Evolutionary conservation across 2,113 vertebrate species (phyloP).

Genomic region (Fulica atra): DNA sequence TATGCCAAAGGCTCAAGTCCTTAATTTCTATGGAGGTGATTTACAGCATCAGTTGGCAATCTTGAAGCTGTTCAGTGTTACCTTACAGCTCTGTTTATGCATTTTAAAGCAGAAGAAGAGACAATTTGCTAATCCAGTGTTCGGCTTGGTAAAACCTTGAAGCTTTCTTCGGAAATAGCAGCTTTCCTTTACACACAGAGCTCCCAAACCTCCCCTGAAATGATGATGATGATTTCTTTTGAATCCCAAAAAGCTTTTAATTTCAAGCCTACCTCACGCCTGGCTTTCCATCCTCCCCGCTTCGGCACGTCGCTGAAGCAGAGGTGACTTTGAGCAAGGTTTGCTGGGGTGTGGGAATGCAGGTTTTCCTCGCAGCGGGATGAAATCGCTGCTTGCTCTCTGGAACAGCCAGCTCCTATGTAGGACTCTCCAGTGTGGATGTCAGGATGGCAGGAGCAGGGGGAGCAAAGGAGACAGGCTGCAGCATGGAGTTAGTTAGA

Average conservation of each 20-base stretch:
- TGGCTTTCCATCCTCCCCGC: not conserved
- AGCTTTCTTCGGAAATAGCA: not conserved
- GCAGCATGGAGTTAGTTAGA: not conserved
- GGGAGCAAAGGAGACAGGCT: not conserved
- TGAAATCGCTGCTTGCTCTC: not conserved
- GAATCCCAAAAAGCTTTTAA: not conserved
- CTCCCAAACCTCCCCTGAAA: not conserved
- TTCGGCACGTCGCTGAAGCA: not conserved
- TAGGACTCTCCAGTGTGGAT: not conserved
- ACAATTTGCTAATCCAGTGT: not conserved
- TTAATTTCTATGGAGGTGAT: not conserved
- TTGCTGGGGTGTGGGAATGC: not conserved
- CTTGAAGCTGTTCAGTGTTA: not conserved
- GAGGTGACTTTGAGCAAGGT: not conserved
- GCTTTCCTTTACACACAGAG: not conserved
- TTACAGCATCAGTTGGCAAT: not conserved
- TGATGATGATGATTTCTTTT: not conserved
- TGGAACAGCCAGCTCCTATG: not conserved
- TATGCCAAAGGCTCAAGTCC: not conserved
- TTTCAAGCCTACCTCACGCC: not conserved
- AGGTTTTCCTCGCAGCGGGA: not conserved
- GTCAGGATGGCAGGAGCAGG: not conserved
- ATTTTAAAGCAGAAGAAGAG: not conserved
- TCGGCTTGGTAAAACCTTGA: not conserved
- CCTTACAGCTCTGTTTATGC: conserved; percentile 7